phyloP scores from a whole-genome alignment of 2,113 vertebrate species.

The Lepisosteus oculatus region DNA sequence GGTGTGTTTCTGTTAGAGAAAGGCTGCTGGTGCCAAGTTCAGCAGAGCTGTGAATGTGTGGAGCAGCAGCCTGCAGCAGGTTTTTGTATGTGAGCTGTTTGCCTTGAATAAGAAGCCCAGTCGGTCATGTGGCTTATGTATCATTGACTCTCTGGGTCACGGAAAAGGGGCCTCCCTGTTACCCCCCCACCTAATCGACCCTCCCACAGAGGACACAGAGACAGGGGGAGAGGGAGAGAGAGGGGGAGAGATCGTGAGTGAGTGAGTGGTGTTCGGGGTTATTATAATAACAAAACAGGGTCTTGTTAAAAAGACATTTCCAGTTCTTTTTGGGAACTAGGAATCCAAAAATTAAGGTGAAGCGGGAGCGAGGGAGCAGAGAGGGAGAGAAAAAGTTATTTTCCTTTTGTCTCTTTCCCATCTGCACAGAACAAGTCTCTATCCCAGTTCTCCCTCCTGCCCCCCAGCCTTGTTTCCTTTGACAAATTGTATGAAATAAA shows the following conservation, averaged over 20 bases:
- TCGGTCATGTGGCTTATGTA: constrained; percentile 84
- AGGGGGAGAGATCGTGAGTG: constrained; percentile 28
- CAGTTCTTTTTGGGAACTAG: constrained; percentile 36
- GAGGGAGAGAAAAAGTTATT: not conserved
- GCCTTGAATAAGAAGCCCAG: constrained; percentile 68
- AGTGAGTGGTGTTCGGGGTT: constrained; percentile 46
- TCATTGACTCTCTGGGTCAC: constrained; percentile 67
- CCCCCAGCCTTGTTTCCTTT: too few relatives aligned
- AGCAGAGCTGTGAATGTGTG: constrained; percentile 54
- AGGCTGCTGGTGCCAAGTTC: constrained; percentile 53
- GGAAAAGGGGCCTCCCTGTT: constrained; percentile 53
- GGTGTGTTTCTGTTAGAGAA: constrained; percentile 46
- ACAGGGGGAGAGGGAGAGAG: constrained; percentile 30
- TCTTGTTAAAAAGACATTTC: constrained; percentile 58
- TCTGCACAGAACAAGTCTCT: not conserved
- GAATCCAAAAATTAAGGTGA: constrained; percentile 1
- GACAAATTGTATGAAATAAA: too few relatives aligned
- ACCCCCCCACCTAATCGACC: constrained; percentile 30
- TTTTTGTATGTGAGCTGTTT: constrained; percentile 66
- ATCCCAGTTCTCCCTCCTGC: too few relatives aligned
- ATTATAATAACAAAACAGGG: constrained; percentile 63
- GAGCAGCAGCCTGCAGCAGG: constrained; percentile 55
- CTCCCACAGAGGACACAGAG: constrained; percentile 35
- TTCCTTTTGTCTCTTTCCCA: not conserved
- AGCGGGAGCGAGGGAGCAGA: not conserved